Percentiles rank a stretch among this genome's conserved stretches.
Evolutionary conservation across 2,113 vertebrate genomes (phyloP).

Genomic region (Tupaia tana): DNA sequence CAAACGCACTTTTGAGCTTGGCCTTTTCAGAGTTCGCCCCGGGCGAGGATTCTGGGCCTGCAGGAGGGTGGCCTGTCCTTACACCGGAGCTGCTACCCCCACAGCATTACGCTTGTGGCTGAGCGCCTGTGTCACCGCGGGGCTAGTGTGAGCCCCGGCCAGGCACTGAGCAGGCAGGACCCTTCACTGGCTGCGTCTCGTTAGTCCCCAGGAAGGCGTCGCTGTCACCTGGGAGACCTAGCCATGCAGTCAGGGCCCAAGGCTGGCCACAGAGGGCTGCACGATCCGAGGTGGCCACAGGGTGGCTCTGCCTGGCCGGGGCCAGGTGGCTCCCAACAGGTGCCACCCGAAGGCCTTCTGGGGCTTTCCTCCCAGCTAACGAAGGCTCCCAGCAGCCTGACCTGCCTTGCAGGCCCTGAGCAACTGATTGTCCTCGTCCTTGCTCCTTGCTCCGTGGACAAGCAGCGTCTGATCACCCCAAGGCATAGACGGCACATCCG

Average conservation of each 20-base stretch:
- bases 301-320: not conserved
- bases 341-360: accelerated
- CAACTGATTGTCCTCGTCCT: not conserved
- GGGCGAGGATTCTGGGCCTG: not conserved
- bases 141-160: accelerated
- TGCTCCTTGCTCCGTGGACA: not conserved
- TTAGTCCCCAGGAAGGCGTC: accelerated
- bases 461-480: not conserved
- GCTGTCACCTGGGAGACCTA: too few species aligned
- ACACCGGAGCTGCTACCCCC: too few species aligned
- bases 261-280: not conserved
- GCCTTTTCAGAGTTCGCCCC: not conserved
- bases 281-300: not conserved
- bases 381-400: not conserved
- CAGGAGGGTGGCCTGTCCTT: not conserved
- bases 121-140: too few species aligned
- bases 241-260: too few species aligned
- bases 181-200: not conserved
- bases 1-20: not conserved
- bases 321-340: not conserved
- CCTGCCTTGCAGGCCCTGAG: not conserved
- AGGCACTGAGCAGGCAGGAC: not conserved
- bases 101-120: too few species aligned
- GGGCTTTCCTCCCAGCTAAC: not conserved
- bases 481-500: too few species aligned